A percentile compares a stretch with the other conserved stretches of the same genome.
Conservation (phyloP, 1,140 invertebrate species). For the Trachelipus rathkii region DNA sequence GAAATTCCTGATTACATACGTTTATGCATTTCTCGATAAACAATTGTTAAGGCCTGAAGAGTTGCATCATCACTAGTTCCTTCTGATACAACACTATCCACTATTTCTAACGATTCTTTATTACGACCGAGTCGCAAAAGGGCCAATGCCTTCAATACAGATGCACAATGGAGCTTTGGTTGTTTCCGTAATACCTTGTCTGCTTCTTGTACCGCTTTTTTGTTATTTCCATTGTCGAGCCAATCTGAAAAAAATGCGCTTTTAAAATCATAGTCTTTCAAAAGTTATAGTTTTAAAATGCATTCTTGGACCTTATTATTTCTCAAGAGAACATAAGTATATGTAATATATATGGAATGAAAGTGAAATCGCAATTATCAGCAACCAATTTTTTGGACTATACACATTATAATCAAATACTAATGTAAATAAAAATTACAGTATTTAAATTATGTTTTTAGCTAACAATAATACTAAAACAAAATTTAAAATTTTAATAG, state of each 20-base stretch:
- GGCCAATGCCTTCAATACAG: constrained; percentile 81
- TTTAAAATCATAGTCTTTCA: neutral
- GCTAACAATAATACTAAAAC: too few relatives aligned
- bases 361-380: too few relatives aligned
- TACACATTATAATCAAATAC: too few relatives aligned
- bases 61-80: constrained; percentile 85
- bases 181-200: constrained; percentile 93
- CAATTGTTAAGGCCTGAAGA: constrained; percentile 92
- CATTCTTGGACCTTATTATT: too few relatives aligned
- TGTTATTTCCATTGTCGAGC: constrained; percentile 92
- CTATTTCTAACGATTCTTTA: constrained; percentile 67
- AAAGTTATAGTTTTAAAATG: too few relatives aligned
- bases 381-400: too few relatives aligned
- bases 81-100: constrained; percentile 73
- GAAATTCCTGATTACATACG: constrained; percentile 58
- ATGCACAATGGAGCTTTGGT: constrained; percentile 79
- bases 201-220: constrained; percentile 94
- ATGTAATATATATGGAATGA: too few relatives aligned
- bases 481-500: too few relatives aligned
- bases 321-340: too few relatives aligned
- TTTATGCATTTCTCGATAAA: constrained; percentile 85
- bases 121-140: constrained; percentile 77
- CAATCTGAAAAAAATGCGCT: constrained; percentile 66
- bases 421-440: too few relatives aligned
- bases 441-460: too few relatives aligned